Conservation (phyloP, 2,797 vertebrate genomes). For the Sebastes elongatus region DNA sequence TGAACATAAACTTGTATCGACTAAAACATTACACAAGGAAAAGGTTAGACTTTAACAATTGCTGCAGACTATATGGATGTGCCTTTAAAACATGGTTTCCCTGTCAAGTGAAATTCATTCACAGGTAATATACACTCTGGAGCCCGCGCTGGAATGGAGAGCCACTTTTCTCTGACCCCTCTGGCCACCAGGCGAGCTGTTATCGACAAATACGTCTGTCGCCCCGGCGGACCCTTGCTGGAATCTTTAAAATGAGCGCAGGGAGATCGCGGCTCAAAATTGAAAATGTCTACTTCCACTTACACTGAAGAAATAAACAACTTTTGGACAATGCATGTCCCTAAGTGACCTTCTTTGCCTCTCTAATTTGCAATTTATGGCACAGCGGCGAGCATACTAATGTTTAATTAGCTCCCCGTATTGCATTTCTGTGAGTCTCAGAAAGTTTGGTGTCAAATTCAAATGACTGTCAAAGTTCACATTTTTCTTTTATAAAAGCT, state of each 20-base stretch:
- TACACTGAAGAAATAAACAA: not conserved
- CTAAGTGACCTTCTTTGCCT: not conserved
- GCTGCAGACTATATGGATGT: no score
- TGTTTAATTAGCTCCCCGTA: slow-evolving; percentile 23
- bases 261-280: slow-evolving; percentile 9
- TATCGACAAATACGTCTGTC: slow-evolving; percentile 40
- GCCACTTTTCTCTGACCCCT: slow-evolving; percentile 42
- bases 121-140: slow-evolving; percentile 38
- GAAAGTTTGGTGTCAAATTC: slow-evolving; percentile 7
- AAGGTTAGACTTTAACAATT: not conserved
- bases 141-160: slow-evolving; percentile 13
- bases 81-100: not conserved
- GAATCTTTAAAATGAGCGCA: slow-evolving; percentile 32
- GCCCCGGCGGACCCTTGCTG: not conserved
- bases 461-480: slow-evolving; percentile 5
- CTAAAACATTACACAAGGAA: not conserved
- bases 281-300: slow-evolving; percentile 29
- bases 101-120: slow-evolving; percentile 23
- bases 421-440: not conserved
- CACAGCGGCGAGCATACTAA: not conserved
- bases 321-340: slow-evolving; percentile 6
- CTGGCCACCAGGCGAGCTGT: slow-evolving; percentile 20
- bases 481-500: not conserved
- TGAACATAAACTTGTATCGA: not conserved
- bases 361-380: slow-evolving; percentile 14